Base-by-base conservation (phyloP, 2,113 vertebrate genomes). In the Holacanthus passer region DNA sequence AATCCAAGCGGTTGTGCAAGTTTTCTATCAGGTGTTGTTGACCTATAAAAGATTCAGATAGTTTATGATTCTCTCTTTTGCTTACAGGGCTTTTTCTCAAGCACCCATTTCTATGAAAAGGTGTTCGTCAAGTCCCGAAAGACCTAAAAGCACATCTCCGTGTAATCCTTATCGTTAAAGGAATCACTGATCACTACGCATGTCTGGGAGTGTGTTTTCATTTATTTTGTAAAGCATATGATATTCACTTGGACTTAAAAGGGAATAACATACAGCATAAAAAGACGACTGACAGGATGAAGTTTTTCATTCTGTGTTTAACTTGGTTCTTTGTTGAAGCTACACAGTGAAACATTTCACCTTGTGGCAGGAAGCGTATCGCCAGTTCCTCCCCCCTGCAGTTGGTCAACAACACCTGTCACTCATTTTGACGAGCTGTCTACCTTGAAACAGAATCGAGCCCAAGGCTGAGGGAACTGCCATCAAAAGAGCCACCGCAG, bases 11-110 rank as follows among this genome's bases (percentile, higher is more conserved):
- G 32, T 79, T 82, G 31, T 77, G 78, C 55, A 50, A 62, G 58
- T 80, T 82, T 85, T 82, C 60, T 58, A 43, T 79, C 75, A 66
- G 73, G 35, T 0, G 22, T 39, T 84, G 75, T 85, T 84, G 83
- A 89, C 85, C 69, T 73, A 63, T 91, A 73, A 89, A 92, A 83
- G 45, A 85, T 86, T 83, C 53, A 73, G 71, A 77, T 73, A 69
- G 55, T 71, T 86, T 82, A 75, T 53, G 66, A 73, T 45, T 72
- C 63, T 77, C 31, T 63, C n/a, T 55, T 45, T 64, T 79, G 74
- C 65, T 75, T 73, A 68, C 68, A 35, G 72, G 45, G 69, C 53
- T 80, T 88, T 84, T 87, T 56, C 64, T 77, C 53, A 55, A 59
- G n/a, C 27, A 50, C 19, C n/a, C 24, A 62, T 88, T 85, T 77